phyloP scores from a whole-genome alignment of 2,113 vertebrate genomes.

The Carassius carassius region DNA sequence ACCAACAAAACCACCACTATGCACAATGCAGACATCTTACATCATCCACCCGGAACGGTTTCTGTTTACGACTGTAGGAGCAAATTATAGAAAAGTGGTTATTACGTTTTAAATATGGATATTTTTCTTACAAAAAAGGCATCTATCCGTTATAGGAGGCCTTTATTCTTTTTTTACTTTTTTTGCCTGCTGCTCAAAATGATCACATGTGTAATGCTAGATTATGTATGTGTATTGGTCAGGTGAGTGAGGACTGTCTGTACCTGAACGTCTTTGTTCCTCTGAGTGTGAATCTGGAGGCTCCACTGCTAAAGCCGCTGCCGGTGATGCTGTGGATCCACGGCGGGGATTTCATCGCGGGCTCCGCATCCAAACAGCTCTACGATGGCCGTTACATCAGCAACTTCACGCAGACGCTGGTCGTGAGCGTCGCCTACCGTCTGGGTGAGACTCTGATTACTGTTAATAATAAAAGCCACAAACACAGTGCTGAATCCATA shows the following conservation, averaged over 20 bases:
- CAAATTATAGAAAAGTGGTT: too few species aligned
- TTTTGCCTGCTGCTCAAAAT: too few species aligned
- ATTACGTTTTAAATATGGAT: too few species aligned
- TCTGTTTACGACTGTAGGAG: too few species aligned
- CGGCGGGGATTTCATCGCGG: conserved; percentile 77
- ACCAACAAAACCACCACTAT: too few species aligned
- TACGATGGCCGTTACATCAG: conserved; percentile 78
- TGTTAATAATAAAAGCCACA: background rate
- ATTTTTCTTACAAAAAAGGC: too few species aligned
- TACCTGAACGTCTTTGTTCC: conserved; percentile 78
- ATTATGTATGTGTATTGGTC: background rate
- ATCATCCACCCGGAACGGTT: too few species aligned
- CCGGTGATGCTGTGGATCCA: conserved; percentile 81
- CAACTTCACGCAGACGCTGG: conserved; percentile 73
- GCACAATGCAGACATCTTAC: too few species aligned
- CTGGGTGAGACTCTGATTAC: conserved; percentile 66
- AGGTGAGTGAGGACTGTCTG: conserved; percentile 80
- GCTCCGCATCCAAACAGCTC: conserved; percentile 75
- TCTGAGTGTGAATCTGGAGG: conserved; percentile 63
- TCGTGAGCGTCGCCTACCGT: conserved; percentile 75
- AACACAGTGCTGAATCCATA: background rate
- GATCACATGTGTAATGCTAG: too few species aligned
- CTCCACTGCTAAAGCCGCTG: conserved; percentile 57
- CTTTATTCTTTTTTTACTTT: too few species aligned
- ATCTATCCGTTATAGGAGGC: too few species aligned